Conservation (phyloP, 2,888 invertebrate genomes). For the Unio delphinus region DNA sequence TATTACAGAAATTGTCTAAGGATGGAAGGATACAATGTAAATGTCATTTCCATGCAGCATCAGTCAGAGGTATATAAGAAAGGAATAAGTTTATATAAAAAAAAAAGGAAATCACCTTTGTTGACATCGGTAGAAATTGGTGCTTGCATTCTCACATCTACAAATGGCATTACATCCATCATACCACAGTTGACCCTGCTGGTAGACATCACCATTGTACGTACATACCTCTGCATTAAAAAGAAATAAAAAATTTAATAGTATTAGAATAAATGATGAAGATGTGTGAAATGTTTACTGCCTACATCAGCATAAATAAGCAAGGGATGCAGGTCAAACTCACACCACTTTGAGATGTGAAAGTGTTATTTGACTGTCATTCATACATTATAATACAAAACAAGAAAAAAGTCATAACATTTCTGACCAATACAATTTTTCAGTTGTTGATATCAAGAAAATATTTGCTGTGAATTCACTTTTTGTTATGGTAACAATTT, state of each 20-base stretch:
- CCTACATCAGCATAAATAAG: no score
- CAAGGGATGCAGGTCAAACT: no score
- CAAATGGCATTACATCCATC: slow-evolving; percentile 48
- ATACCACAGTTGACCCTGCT: slow-evolving; percentile 53
- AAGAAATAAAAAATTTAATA: slow-evolving; percentile 1
- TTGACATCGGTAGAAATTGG: slow-evolving; percentile 46
- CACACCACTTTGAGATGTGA: no score
- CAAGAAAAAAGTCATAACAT: no score
- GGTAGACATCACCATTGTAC: slow-evolving; percentile 42
- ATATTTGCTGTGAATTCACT: slow-evolving; percentile 7
- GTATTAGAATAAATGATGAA: not conserved
- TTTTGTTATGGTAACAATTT: no score
- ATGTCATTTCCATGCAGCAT: no score
- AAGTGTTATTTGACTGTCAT: no score
- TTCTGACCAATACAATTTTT: no score
- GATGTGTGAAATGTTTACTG: not conserved
- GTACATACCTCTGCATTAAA: slow-evolving; percentile 36
- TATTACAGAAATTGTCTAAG: not conserved
- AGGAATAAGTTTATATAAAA: no score
- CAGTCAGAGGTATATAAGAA: no score
- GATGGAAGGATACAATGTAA: not conserved
- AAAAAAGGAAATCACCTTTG: slow-evolving; percentile 32
- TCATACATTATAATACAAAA: no score
- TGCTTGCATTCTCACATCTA: slow-evolving; percentile 47
- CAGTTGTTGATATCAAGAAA: not conserved